Evolutionary conservation across 1,140 invertebrate species (phyloP).

Genomic region (Monomorium pharaonis): DNA sequence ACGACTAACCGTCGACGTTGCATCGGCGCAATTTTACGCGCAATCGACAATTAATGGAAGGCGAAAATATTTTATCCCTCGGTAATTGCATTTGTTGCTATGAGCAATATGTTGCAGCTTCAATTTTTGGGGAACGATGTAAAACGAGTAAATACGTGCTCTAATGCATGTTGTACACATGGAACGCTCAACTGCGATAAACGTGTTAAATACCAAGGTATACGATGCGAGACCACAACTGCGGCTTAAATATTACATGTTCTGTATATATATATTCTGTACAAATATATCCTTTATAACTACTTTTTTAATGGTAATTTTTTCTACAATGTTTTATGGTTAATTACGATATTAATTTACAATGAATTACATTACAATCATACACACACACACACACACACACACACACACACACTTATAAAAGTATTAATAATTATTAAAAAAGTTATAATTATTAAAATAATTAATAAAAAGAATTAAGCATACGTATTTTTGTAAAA

Average conservation of each 20-base stretch:
- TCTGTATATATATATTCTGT: neutral
- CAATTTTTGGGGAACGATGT: slow-evolving; percentile 10
- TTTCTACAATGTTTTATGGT: neutral
- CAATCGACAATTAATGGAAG: slow-evolving; percentile 28
- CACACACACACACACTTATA: no score
- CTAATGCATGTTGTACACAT: neutral
- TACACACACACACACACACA: no score
- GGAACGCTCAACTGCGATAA: neutral
- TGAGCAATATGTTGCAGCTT: neutral
- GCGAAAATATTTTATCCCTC: slow-evolving; percentile 34
- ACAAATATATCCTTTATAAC: no score
- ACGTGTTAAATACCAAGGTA: neutral
- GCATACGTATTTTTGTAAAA: neutral
- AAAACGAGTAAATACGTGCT: slow-evolving; percentile 6
- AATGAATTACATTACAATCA: neutral
- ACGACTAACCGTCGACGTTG: neutral
- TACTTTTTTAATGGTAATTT: neutral
- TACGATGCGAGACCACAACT: neutral
- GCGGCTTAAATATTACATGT: neutral
- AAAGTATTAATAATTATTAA: neutral
- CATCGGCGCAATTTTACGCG: slow-evolving; percentile 22
- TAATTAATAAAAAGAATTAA: neutral
- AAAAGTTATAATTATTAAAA: neutral
- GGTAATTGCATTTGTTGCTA: slow-evolving; percentile 8
- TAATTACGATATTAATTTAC: neutral